Evolutionary conservation across 2,797 vertebrate species (phyloP).

Genomic region (Sebastiscus albofasciatus): DNA sequence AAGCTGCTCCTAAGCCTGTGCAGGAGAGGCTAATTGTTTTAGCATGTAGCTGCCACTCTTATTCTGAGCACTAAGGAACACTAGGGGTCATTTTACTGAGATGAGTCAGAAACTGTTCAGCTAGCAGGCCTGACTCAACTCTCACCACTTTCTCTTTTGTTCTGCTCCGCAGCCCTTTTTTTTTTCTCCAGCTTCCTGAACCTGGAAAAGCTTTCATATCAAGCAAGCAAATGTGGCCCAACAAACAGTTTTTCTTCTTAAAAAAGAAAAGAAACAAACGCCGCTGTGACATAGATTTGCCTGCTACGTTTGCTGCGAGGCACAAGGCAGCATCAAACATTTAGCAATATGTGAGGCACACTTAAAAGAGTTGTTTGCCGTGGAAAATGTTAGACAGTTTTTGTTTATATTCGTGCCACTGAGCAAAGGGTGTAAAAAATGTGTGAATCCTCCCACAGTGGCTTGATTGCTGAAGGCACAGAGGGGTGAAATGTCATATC

Average conservation of each 20-base stretch:
- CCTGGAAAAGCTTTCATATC: constrained; percentile 65
- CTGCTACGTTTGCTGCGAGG: constrained; percentile 54
- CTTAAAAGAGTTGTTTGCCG: constrained; percentile 64
- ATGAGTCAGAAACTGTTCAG: constrained; percentile 67
- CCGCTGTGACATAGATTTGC: constrained; percentile 56
- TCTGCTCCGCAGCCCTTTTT: constrained; percentile 24
- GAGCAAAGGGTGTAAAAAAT: constrained; percentile 39
- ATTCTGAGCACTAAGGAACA: constrained; percentile 59
- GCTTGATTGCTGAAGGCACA: constrained; percentile 56
- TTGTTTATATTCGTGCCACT: constrained; percentile 57
- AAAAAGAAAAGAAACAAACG: constrained; percentile 46
- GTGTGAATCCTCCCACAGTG: constrained; percentile 45
- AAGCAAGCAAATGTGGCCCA: constrained; percentile 43
- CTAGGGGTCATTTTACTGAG: constrained; percentile 64
- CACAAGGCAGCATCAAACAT: constrained; percentile 69
- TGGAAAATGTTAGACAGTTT: constrained; percentile 48
- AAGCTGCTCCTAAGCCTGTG: constrained; percentile 34
- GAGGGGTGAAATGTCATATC: constrained; percentile 25
- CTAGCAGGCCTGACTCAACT: constrained; percentile 43
- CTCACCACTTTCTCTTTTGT: constrained; percentile 44
- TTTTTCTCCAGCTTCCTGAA: constrained; percentile 26
- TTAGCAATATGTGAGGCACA: constrained; percentile 52
- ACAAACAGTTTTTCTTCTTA: constrained; percentile 40
- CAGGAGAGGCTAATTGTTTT: constrained; percentile 73
- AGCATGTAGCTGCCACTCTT: constrained; percentile 69